Base-by-base conservation (phyloP, 1,140 invertebrate genomes). In the Scaptomyza hsui region DNA sequence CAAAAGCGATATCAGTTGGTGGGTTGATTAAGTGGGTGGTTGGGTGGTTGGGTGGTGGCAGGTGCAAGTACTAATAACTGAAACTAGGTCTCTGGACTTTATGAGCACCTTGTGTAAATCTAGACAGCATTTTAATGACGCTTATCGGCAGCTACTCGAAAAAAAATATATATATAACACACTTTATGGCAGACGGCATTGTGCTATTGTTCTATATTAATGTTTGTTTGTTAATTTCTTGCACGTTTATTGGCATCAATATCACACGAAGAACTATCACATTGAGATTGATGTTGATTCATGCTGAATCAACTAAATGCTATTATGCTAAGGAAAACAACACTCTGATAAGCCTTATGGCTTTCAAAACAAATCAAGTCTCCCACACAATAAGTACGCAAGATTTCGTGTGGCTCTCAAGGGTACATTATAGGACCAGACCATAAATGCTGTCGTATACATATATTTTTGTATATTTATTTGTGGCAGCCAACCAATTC, bases 31-130 rank as follows among this genome's bases (percentile, higher is more conserved):
- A 15, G 16, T 7, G n/a, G 39, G 35, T 16, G 18, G 57, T 19
- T 62, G 64, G 18, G 9, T 6, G 39, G 41, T 26, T 12, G 47
- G 29, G 9, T 32, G 6, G 4, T 19, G n/a, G n/a, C n/a, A n/a
- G n/a, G n/a, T n/a, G n/a, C n/a, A n/a, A n/a, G n/a, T n/a, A n/a
- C 19, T 21, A 41, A 13, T 21, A 13, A 16, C 7, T 44, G 57
- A 60, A 41, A 39, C 39, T 44, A 41, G 52, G 61, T 71, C 45
- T 57, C 44, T 42, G 6, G 5, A 12, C 29, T 52, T 55, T 57
- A 59, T 37, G 51, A 42, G 42, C 42, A 18, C 48, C 65, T 79
- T 77, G 85, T 89, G 80, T 56, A 89, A 80, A 89, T 85, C 77
- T 80, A 72, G 72, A 72, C 77, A 72, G 13, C 21, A 44, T 42